These are phyloP conservation scores for Melieria omissa DNA, from an alignment of 2,888 invertebrate species.

Conservation along the genomic window DNA sequence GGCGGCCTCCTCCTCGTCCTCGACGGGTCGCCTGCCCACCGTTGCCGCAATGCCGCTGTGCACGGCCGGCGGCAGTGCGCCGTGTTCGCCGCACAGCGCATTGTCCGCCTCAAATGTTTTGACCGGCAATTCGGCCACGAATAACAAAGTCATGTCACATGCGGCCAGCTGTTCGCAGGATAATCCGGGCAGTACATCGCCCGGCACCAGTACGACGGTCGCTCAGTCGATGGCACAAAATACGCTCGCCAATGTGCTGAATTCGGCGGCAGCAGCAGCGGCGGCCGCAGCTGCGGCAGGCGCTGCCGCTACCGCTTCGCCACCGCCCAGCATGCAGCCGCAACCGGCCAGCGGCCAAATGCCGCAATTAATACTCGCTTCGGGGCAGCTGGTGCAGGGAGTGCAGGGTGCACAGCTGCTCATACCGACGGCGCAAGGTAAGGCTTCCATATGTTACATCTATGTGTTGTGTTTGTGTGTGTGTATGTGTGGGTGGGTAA, in stretches of 20 bases:
- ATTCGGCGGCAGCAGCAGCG: slow-evolving; percentile 49
- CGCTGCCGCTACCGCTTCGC: slow-evolving; percentile 63
- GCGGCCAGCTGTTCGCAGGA: slow-evolving; percentile 28
- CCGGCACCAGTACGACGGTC: slow-evolving; percentile 34
- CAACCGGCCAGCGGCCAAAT: slow-evolving; percentile 69
- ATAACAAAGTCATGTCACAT: slow-evolving; percentile 53
- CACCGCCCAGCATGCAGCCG: slow-evolving; percentile 63
- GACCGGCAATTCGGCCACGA: slow-evolving; percentile 23
- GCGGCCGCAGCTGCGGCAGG: slow-evolving; percentile 51
- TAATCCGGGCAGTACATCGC: slow-evolving; percentile 37
- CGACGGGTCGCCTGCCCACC: slow-evolving; percentile 13
- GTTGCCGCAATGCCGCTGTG: not conserved
- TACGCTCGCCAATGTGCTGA: slow-evolving; percentile 60
- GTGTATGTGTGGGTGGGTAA: not conserved
- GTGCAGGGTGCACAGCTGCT: slow-evolving; percentile 94
- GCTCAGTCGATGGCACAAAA: slow-evolving; percentile 46
- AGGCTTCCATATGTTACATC: slow-evolving; percentile 33
- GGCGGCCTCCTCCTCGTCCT: not conserved
- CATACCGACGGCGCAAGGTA: slow-evolving; percentile 95
- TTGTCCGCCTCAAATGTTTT: slow-evolving; percentile 42
- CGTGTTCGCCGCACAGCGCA: slow-evolving; percentile 37
- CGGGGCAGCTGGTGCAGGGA: slow-evolving; percentile 91
- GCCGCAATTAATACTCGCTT: slow-evolving; percentile 92
- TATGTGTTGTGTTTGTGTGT: too few species aligned
- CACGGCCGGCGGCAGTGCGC: slow-evolving; percentile 11